A percentile compares a stretch with the other conserved stretches of the same genome.
phyloP scores from a whole-genome alignment of 2,888 invertebrate species.

The Dugesia japonica region DNA sequence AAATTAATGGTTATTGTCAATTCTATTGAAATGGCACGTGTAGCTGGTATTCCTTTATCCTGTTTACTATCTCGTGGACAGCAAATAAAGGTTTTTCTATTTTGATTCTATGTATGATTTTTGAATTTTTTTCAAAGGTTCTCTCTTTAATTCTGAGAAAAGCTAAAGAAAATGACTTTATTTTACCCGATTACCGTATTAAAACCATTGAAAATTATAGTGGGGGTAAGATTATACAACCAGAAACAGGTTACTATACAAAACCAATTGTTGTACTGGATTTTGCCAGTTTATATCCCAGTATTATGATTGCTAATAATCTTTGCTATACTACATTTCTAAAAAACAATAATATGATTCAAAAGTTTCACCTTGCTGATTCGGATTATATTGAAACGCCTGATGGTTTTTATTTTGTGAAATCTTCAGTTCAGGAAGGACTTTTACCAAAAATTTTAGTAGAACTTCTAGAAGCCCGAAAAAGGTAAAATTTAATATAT shows the following conservation, averaged over 20 bases:
- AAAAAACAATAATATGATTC: constrained; percentile 46
- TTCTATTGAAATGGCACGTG: constrained; percentile 99
- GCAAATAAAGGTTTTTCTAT: constrained; percentile 56
- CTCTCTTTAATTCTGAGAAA: neutral
- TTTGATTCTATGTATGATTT: neutral
- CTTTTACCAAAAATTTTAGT: constrained; percentile 86
- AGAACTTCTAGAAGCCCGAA: constrained; percentile 70
- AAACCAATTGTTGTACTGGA: constrained; percentile 94
- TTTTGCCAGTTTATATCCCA: constrained; percentile 96
- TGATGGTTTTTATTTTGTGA: constrained; percentile 73
- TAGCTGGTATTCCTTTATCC: constrained; percentile 83
- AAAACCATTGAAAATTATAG: constrained; percentile 82
- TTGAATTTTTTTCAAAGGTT: neutral
- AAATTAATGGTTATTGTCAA: constrained; percentile 96
- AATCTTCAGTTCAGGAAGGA: constrained; percentile 67
- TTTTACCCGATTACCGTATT: constrained; percentile 73
- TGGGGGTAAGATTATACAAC: constrained; percentile 98
- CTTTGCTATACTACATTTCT: constrained; percentile 81
- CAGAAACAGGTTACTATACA: constrained; percentile 82
- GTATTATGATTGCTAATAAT: constrained; percentile 99
- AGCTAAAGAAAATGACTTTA: constrained; percentile 62
- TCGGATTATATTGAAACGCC: constrained; percentile 75
- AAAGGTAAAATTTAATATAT: constrained; percentile 51
- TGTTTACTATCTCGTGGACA: constrained; percentile 89
- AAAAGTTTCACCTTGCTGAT: constrained; percentile 40